phyloP scores from a whole-genome alignment of 2,888 invertebrate genomes.

The Phania funesta region DNA sequence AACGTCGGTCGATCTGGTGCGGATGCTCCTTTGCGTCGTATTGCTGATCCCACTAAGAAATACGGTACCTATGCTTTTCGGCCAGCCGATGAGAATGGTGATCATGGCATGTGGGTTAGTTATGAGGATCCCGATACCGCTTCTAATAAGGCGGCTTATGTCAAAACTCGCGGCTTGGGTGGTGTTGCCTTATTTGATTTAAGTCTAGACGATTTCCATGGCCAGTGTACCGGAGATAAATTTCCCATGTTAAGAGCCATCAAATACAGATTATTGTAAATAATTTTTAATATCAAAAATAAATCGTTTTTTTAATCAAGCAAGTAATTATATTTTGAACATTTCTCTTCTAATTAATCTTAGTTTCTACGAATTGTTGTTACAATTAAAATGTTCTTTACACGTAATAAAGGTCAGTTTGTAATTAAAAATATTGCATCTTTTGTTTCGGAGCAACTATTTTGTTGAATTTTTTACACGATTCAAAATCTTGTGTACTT shows the following conservation, averaged over 20 bases:
- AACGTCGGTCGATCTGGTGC: slow-evolving; percentile 83
- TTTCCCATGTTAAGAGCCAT: slow-evolving; percentile 89
- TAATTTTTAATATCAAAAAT: background rate
- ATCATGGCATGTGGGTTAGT: slow-evolving; percentile 89
- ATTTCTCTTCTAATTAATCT: too few species aligned
- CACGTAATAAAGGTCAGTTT: too few species aligned
- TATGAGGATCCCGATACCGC: slow-evolving; percentile 92
- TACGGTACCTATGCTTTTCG: slow-evolving; percentile 90
- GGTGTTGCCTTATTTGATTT: slow-evolving; percentile 89
- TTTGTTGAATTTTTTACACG: too few species aligned
- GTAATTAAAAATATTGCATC: too few species aligned
- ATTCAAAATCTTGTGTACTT: too few species aligned
- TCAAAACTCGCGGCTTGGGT: slow-evolving; percentile 87
- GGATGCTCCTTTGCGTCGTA: slow-evolving; percentile 85
- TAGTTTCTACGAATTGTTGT: too few species aligned
- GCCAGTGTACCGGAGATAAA: slow-evolving; percentile 89
- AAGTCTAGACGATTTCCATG: slow-evolving; percentile 90
- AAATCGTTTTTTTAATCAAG: background rate
- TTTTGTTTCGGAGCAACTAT: too few species aligned
- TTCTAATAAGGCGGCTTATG: slow-evolving; percentile 88
- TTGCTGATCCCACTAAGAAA: slow-evolving; percentile 90
- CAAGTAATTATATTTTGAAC: too few species aligned
- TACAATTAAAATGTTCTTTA: too few species aligned
- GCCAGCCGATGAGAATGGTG: slow-evolving; percentile 84
- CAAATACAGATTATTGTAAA: slow-evolving; percentile 82